Evolutionary conservation across 1,140 invertebrate species (phyloP), one percentile per base, ranked within the genome.

Genomic region (Hetaerina americana): DNA sequence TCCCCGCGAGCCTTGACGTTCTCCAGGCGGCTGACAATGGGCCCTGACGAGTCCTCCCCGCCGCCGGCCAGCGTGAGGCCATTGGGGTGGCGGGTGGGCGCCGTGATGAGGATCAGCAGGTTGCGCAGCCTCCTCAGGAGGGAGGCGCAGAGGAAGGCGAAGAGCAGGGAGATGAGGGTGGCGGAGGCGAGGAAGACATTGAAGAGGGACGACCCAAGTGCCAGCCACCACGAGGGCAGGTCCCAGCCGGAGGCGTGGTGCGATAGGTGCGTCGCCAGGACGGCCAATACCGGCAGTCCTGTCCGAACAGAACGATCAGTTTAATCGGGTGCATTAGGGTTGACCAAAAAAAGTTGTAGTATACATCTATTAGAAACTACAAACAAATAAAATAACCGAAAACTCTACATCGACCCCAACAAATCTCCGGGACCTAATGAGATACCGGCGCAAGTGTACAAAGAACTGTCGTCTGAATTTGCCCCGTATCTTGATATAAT

Each of bases 171-270:
- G 77, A 87, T 83, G 67, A 84, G 81, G 0, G 80, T 80, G 5
- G 82, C 81, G 70, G 84, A 86, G 69, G 80, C 81, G 27, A 85
- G 76, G 72, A 85, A 86, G 73, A 86, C 85, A 75, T 85, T 85
- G 75, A 85, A 86, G 18, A 85, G 80, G 26, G 84, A 79, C 15
- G 83, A 83, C 8, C 82, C 84, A 29, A 79, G 80, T 57, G 84
- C 80, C 71, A 87, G 75, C 86, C 85, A 87, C 85, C 85, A 87
- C 2, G 85, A 85, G 49, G 82, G 79, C 66, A 85, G 79, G 72
- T 81, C 76, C 71, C 81, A 80, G 27, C 84, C 81, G 29, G 83
- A 84, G 31, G 82, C 85, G 73, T 83, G 81, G 68, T 85, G 82
- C 6, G 83, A 83, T 29, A 87, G 77, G 75, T 86, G 83, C n/a